Percentiles rank a stretch among this genome's conserved stretches.
Conservation (phyloP, 2,888 invertebrate species). For the Lampropteryx suffumata region DNA sequence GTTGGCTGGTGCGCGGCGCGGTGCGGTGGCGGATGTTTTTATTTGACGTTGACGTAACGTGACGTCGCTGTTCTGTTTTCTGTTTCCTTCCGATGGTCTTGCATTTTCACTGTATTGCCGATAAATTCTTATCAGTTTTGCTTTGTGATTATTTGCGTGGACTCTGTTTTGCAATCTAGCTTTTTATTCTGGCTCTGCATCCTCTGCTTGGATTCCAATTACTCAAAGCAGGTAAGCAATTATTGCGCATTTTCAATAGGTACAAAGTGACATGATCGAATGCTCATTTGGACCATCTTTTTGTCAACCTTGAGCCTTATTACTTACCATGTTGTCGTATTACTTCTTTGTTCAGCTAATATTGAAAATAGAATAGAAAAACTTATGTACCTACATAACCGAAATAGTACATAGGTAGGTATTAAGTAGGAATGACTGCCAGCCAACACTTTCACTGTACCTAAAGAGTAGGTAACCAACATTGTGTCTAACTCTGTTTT, state of each 20-base stretch:
- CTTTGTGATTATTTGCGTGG: constrained; percentile 53
- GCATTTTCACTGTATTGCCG: constrained; percentile 58
- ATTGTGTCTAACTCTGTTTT: constrained; percentile 2
- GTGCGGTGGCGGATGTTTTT: constrained; percentile 38
- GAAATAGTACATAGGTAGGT: no score
- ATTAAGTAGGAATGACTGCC: neutral
- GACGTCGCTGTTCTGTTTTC: constrained; percentile 52
- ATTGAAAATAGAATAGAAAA: neutral
- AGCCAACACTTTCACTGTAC: constrained; percentile 1
- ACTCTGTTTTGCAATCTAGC: constrained; percentile 39
- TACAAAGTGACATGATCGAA: constrained; percentile 57
- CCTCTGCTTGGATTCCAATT: constrained; percentile 34
- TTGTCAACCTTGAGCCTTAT: constrained; percentile 76
- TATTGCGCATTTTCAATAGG: constrained; percentile 64
- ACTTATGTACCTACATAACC: no score
- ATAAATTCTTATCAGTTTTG: constrained; percentile 53
- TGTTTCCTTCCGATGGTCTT: constrained; percentile 58
- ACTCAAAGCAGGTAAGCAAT: constrained; percentile 58
- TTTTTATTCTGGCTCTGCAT: constrained; percentile 54
- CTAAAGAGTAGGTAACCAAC: neutral
- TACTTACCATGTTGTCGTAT: constrained; percentile 48
- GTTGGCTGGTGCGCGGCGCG: neutral
- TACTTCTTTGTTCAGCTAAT: constrained; percentile 60
- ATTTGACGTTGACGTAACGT: constrained; percentile 36
- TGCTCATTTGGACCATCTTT: constrained; percentile 56